Conservation (phyloP, 2,113 vertebrate species). For the Pristiophorus japonicus region DNA sequence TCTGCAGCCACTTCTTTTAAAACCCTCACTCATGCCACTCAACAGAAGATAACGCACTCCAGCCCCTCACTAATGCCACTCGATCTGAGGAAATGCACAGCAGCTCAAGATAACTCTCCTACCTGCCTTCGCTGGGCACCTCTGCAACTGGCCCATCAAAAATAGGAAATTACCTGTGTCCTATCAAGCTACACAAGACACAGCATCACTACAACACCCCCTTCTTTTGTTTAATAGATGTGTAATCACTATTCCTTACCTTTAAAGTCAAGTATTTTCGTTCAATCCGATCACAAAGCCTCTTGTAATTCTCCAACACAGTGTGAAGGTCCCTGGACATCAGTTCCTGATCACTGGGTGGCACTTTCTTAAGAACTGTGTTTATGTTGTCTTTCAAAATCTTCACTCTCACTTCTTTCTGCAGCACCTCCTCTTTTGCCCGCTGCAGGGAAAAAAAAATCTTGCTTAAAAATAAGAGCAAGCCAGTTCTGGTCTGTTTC, state of each 20-base stretch:
- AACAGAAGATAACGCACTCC: neutral
- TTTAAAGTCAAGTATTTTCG: slow-evolving; percentile 93
- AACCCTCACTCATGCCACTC: neutral
- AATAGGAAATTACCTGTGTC: neutral
- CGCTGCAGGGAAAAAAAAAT: slow-evolving; percentile 59
- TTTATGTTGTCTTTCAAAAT: slow-evolving; percentile 95
- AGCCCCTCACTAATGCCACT: neutral
- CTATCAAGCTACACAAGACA: neutral
- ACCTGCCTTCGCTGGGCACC: neutral
- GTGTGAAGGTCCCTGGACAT: slow-evolving; percentile 61
- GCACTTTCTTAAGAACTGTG: slow-evolving; percentile 66
- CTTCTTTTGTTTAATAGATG: neutral
- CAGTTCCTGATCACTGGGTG: slow-evolving; percentile 72
- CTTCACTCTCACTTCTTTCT: slow-evolving; percentile 97
- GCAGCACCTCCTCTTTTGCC: slow-evolving; percentile 91
- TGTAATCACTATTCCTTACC: slow-evolving; percentile 54
- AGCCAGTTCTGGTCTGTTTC: too few species aligned
- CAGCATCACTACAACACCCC: neutral
- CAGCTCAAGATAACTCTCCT: too few species aligned
- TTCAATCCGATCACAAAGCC: slow-evolving; percentile 85
- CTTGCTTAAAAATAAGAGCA: too few species aligned
- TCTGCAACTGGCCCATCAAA: neutral
- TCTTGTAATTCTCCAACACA: slow-evolving; percentile 85
- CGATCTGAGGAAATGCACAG: too few species aligned
- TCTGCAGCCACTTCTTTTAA: too few species aligned